Evolutionary conservation across 2,797 vertebrate species (phyloP), one percentile per base, ranked within the genome.

Genomic region (Synanceia verrucosa): DNA sequence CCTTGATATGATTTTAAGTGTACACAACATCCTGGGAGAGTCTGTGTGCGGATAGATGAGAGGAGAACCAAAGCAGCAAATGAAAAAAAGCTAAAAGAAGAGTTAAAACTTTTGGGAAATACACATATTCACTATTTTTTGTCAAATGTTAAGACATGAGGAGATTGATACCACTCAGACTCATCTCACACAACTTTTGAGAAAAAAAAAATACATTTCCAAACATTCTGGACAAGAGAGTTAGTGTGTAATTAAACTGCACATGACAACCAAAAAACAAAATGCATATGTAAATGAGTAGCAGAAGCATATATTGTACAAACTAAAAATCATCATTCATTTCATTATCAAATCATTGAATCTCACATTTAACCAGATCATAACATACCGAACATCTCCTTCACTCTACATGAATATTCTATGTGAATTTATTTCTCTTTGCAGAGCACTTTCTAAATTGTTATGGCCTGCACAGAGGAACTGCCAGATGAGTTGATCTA

Each of bases 311-410:
- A 4, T 64, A 63, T 52, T 67, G 52, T 50, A 33, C 21, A 67
- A 74, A 65, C 57, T 39, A 31, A 47, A 43, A 47, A 60, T 47
- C 33, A 62, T 68, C 18, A 65, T 57, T 79, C 43, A 61, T 53
- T 70, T 66, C 34, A 67, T 65, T 12, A 67, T 65, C 19, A 76
- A 76, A 52, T 77, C 24, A 64, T 71, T 43, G 68, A 78, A 57
- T 69, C 60, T 83, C 41, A 76, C 63, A 53, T 16, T 60, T 56
- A 31, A 59, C 34, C 36, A 75, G 63, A 64, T 79, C 53, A 66
- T 52, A 31, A 51, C 41, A 75, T 13, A 55, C 19, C 39, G n/a
- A 73, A 48, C 44, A 58, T 57, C 46, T 56, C 47, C 29, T 67
- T 64, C 34, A 37, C 16, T 48, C 26, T 16, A 56, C 39, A 24